Evolutionary conservation across 2,888 invertebrate species (phyloP).

Genomic region (Uropetala carovei): DNA sequence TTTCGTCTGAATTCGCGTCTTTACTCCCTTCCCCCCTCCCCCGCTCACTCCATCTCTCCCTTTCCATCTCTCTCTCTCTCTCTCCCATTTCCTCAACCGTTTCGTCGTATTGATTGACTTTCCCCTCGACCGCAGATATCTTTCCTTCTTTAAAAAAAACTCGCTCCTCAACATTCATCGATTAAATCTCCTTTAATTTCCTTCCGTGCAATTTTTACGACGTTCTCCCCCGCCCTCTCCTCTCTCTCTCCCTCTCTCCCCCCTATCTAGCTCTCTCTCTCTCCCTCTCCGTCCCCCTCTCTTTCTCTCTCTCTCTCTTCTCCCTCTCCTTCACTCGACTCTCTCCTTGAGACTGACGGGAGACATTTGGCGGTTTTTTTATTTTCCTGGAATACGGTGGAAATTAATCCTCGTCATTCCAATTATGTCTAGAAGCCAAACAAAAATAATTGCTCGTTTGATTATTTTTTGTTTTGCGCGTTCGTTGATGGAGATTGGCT

Average conservation of each 20-base stretch:
- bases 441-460: too few species aligned
- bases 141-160: not conserved
- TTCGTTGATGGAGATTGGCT: too few species aligned
- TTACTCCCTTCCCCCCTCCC: not conserved
- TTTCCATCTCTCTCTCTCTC: not conserved
- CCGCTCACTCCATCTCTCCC: not conserved
- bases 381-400: too few species aligned
- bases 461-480: too few species aligned
- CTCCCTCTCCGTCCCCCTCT: too few species aligned
- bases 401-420: too few species aligned
- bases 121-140: not conserved
- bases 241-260: not conserved
- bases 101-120: not conserved
- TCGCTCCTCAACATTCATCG: not conserved
- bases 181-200: not conserved
- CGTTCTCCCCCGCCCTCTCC: too few species aligned
- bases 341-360: too few species aligned
- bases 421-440: too few species aligned
- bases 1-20: not conserved
- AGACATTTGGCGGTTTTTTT: too few species aligned
- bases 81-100: not conserved
- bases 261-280: not conserved
- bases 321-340: not conserved
- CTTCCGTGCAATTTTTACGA: not conserved
- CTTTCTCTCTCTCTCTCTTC: not conserved